These are phyloP conservation scores for Glossosoma conforme DNA, from an alignment of 1,140 invertebrate genomes.

Conservation along the genomic window DNA sequence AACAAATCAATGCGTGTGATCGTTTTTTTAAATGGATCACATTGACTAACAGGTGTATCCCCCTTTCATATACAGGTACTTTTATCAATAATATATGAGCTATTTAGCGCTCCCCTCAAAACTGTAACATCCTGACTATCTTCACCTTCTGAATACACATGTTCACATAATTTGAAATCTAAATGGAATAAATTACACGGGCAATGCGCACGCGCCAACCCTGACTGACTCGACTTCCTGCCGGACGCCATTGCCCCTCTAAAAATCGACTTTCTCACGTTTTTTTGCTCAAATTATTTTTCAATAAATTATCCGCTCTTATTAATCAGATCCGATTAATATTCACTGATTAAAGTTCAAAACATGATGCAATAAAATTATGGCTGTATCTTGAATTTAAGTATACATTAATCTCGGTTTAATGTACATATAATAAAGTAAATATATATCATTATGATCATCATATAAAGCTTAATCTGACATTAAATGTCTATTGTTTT, in stretches of 20 bases:
- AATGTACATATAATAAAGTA: too few species aligned
- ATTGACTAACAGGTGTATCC: too few species aligned
- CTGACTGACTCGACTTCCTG: conserved; percentile 7
- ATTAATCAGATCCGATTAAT: background rate
- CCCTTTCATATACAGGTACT: too few species aligned
- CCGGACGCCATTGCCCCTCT: background rate
- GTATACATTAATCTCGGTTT: too few species aligned
- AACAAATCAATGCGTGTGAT: too few species aligned
- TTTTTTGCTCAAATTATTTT: too few species aligned
- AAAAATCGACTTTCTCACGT: background rate
- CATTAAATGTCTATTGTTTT: too few species aligned
- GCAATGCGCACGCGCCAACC: conserved; percentile 16
- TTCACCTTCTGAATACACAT: conserved; percentile 2
- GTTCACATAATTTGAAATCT: conserved; percentile 10
- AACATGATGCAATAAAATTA: background rate
- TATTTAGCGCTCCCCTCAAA: conserved; percentile 8
- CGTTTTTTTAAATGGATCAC: too few species aligned
- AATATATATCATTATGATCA: too few species aligned
- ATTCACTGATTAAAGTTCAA: background rate
- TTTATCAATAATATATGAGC: too few species aligned
- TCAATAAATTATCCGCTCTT: background rate
- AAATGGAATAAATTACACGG: conserved; percentile 23
- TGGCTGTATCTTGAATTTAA: too few species aligned
- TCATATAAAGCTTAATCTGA: too few species aligned
- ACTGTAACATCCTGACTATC: conserved; percentile 4